Base-by-base conservation (phyloP, 2,888 invertebrate genomes). In the Actias luna region DNA sequence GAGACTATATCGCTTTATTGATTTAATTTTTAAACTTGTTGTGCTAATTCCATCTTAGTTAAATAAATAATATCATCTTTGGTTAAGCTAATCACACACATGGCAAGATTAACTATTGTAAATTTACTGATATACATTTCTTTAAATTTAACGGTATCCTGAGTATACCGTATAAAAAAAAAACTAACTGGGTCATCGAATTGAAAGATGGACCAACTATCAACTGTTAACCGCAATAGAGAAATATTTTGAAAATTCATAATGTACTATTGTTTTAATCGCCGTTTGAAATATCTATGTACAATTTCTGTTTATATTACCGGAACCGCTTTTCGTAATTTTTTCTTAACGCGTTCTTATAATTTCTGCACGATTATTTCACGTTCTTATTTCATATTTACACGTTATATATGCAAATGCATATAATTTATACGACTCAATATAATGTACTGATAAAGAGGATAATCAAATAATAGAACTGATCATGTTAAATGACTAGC, bases 241-340 rank as follows among this genome's bases (percentile, higher is more conserved):
- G 5, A 33, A 8, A 39, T 39, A 39, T 39, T 50, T 25, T 25
- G 22, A 50, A 22, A 50, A 10, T 50, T 22, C 25, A 10, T 22
- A 25, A 22, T 50, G 22, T 4, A 22, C 10, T 22, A 25, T 25
- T 22, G 16, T 50, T 50, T 25, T 12, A 50, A 25, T 42, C 42
- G 42, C n/a, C 42, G 8, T 16, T 50, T 50, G 25, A 50, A 50
- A 50, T 25, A 16, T 12, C 22, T 12, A 22, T 50, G 25, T 50
- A 50, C 12, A 50, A 50, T 50, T 50, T 22, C 25, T 50, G 46
- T 50, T 50, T 50, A 25, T 22, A 50, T 50, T 50, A 25, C 46
- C 46, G 46, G 22, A 25, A 50, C 46, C 10, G 12, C 25, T 50
- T 50, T 50, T 22, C 46, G 46, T 50, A 50, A 50, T 50, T 3